Base-by-base conservation (phyloP, 1,140 invertebrate species). In the Brachionus koreanus region DNA sequence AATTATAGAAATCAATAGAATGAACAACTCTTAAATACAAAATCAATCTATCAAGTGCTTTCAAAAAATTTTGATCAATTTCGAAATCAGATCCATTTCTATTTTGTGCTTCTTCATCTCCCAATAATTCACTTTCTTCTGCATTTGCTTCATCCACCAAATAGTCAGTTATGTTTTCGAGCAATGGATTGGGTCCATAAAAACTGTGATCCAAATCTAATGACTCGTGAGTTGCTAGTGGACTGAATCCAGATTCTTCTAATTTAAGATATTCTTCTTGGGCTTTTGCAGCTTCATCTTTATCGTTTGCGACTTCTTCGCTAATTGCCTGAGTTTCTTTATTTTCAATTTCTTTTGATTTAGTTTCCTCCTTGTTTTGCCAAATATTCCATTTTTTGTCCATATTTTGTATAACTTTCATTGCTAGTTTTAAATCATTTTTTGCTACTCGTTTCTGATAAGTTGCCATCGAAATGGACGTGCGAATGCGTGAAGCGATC, bases 1-100 rank as follows among this genome's bases (percentile, higher is more conserved):
- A 95, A 89, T 97, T 98, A 87, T 99, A 99, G 87, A 97, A 99
- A 88, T 99, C 98, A 61, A 99, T 93, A 0, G 96, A 98, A 89
- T 99, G 96, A 0, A 99, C 98, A 61, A 99, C 92, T 42, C 98
- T 91, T 83, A 99, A 88, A 87, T 99, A 99, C 9, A 98, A 88
- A 39, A 99, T 91, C 49, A 99, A 91, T 42, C 92, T 89, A 86
- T 95, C 94, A 63, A 94, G 86, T 33, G 95, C 94, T 84, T 91
- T 91, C 10, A 94, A 90, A 19, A 96, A 85, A 37, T 90, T 88
- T 79, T 93, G 92, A 89, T 97, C 95, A 84, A 93, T 90, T 85
- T 96, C 94, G 23, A 96, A 16, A 9, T 72, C 23, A n/a, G 19
- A 25, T 7, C 23, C 72, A 10, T 42, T 42, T 39, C n/a, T 57